Base-by-base conservation (phyloP, 2,113 vertebrate species). In the Amia ocellicauda region DNA sequence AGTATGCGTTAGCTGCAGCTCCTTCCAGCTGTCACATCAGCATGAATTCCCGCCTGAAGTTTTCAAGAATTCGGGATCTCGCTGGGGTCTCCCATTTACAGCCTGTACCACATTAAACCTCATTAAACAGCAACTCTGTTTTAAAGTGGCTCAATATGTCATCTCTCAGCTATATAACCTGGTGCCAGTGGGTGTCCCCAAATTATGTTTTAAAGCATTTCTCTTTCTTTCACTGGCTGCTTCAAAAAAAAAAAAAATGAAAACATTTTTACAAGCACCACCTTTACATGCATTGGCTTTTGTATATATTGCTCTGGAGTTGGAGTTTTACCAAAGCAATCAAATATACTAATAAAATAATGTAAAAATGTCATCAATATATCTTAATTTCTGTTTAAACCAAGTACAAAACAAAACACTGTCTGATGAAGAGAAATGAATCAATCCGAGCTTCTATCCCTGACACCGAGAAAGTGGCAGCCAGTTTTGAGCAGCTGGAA, bases 121-220 rank as follows among this genome's bases (percentile, higher is more conserved):
- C 70, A 72, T 75, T 75, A 75, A 75, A 72, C 70, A 72, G 69
- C 63, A 72, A 67, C 73, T 69, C 66, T 60, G 56, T 57, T 72
- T 67, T 71, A 72, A 72, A 75, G 67, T 70, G 67, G 60, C 56
- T 52, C 67, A 72, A 75, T 75, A 72, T 72, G 74, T 72, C 70
- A 72, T 64, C 61, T 56, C 61, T 69, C 70, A 41, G 58, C 42
- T 41, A 61, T 45, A 40, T 56, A 54, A 50, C 20, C 22, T 2
- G 45, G 19, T 14, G 63, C 69, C 69, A 64, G 70, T 27, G 60
- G 69, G 72, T 45, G 62, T 66, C 40, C 41, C 60, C 61, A 57
- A 69, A 56, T 75, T 65, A 67, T 69, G 67, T 75, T 75, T 75
- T 71, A 75, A 71, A 61, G 63, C 66, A 69, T 63, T 47, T 68